Base-by-base conservation (phyloP, 2,113 vertebrate species). In the Colaptes auratus region DNA sequence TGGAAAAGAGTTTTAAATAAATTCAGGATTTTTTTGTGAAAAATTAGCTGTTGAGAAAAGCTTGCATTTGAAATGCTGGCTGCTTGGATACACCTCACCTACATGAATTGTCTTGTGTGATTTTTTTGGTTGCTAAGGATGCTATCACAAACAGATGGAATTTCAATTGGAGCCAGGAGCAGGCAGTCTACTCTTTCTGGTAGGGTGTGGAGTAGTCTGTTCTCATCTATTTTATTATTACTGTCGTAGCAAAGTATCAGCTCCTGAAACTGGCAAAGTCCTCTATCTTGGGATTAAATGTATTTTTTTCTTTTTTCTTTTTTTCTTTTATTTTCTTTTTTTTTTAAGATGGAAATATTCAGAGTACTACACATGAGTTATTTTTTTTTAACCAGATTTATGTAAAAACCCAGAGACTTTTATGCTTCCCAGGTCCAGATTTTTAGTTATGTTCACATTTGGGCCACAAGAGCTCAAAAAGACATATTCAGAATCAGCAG, bases 91-190 rank as follows among this genome's bases (percentile, higher is more conserved):
- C 95, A 88, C 50, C 90, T 96, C 86, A 94, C 96, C 90, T 96
- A 86, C 90, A 76, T 21, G 76, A 91, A 91, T 96, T 91, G 66
- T 93, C 94, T 95, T 94, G 76, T 88, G 61, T 8, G 10, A 86
- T 90, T 90, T 92, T 92, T 91, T 91, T 88, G 90, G 94, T 97
- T 94, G 82, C 92, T 96, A 97, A 93, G 93, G 94, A 93, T 96
- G 91, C 64, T 95, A 75, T 78, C 7, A 3, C 91, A 95, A 96
- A 89, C 69, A 91, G 93, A 90, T 19, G 2, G 88, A 94, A 92
- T 93, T 92, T 95, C 90, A 86, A 60, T 52, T 82, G 92, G 70
- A 95, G 50, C 63, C 33, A 72, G 21, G 44, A 94, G 66, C 82
- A 90, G 69, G 69, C 82, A 91, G 77, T 31, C 36, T 92, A 44